phyloP scores from a whole-genome alignment of 2,113 vertebrate species.

The Micromys minutus region DNA sequence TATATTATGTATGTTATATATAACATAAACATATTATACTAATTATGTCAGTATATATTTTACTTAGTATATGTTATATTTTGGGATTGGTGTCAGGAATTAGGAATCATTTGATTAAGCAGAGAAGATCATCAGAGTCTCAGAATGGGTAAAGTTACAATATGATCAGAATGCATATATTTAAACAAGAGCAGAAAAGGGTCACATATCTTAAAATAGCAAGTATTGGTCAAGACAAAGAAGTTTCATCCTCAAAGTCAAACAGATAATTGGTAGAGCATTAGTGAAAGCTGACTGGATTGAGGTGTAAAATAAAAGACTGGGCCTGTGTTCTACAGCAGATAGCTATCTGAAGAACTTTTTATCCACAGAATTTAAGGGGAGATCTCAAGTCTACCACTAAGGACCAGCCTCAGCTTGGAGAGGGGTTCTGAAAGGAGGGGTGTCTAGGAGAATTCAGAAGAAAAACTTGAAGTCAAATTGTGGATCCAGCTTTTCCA shows the following conservation, averaged over 20 bases:
- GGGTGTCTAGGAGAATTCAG: too few relatives aligned
- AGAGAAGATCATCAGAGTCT: not conserved
- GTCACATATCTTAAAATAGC: not conserved
- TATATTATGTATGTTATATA: too few relatives aligned
- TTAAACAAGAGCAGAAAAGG: not conserved
- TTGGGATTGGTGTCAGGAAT: not conserved
- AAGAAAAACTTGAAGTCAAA: too few relatives aligned
- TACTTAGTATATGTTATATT: not conserved
- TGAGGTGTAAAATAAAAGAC: not conserved
- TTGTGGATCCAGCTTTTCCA: too few relatives aligned
- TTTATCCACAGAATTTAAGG: too few relatives aligned
- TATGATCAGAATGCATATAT: not conserved
- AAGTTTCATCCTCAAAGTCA: conserved; percentile 14
- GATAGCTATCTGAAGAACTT: too few relatives aligned
- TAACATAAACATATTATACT: not conserved
- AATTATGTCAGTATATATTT: not conserved
- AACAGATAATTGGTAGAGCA: not conserved
- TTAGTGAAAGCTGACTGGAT: not conserved
- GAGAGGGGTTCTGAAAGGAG: too few relatives aligned
- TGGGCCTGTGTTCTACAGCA: too few relatives aligned
- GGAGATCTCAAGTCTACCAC: too few relatives aligned
- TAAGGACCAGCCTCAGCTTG: too few relatives aligned
- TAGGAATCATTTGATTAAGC: conserved; percentile 16
- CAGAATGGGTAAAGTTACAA: not conserved
- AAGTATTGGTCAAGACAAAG: not conserved